These are phyloP conservation scores for Rambutsinella grinnellia DNA, from an alignment of 2,888 invertebrate genomes.

Conservation along the genomic window DNA sequence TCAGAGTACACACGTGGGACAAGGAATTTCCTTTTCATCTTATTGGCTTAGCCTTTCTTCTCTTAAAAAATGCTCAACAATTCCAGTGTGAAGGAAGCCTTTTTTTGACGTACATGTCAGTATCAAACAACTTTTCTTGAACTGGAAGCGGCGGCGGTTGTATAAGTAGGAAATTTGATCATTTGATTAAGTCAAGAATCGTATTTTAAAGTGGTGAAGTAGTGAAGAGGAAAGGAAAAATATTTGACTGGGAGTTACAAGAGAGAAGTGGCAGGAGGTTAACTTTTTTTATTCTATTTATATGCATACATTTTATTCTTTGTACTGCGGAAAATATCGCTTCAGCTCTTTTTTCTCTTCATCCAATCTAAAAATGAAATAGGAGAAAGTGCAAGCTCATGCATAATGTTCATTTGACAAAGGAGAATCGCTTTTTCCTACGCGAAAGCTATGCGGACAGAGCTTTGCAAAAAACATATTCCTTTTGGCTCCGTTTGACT, in stretches of 20 bases:
- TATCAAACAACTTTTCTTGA: background rate
- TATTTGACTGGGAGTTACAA: background rate
- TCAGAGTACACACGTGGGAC: constrained; percentile 10
- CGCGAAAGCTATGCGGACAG: too few relatives aligned
- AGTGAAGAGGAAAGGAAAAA: constrained; percentile 7
- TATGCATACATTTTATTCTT: constrained; percentile 34
- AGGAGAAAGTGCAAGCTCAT: constrained; percentile 15
- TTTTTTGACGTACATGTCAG: constrained; percentile 12
- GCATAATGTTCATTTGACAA: constrained; percentile 10
- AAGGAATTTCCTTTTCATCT: constrained; percentile 8
- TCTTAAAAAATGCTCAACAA: constrained; percentile 22
- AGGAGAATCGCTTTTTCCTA: too few relatives aligned
- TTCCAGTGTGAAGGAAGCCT: constrained; percentile 15
- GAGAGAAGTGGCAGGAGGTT: background rate
- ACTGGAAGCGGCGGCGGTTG: constrained; percentile 2
- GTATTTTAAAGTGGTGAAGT: constrained; percentile 29
- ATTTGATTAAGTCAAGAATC: constrained; percentile 46
- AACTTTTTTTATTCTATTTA: too few relatives aligned
- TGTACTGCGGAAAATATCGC: constrained; percentile 15
- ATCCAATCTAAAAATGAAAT: constrained; percentile 32
- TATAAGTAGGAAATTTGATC: constrained; percentile 44
- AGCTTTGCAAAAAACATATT: too few relatives aligned
- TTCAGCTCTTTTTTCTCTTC: constrained; percentile 22
- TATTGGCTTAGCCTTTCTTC: constrained; percentile 7
- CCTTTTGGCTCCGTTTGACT: constrained; percentile 37